Base-by-base conservation (phyloP, 2,888 invertebrate genomes). In the Tenthredo distinguenda region DNA sequence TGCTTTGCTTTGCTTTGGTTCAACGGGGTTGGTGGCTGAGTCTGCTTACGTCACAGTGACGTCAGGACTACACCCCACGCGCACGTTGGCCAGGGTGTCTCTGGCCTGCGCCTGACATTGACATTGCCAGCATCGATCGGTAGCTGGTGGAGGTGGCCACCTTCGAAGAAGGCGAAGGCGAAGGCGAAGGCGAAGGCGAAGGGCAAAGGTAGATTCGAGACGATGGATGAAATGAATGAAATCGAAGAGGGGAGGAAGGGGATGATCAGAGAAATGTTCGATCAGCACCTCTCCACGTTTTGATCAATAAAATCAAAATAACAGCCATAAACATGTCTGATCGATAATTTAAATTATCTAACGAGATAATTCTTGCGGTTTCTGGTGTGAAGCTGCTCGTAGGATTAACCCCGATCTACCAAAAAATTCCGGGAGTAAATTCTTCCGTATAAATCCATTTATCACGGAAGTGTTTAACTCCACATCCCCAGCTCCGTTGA, bases 101-200 rank as follows among this genome's bases (percentile, higher is more conserved):
- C 77, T 47, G 34, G 18, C 50, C 77, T 55, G 79, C 79, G 79
- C 50, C 79, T 81, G 79, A 81, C 79, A 81, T 81, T 81, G 79
- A 77, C 76, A 77, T 77, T 77, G 85, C 43, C 77, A 65, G 76
- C 62, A 65, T 76, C 85, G 65, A 77, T 47, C 68, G 62, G 18
- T n/a, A 6, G 10, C 72, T 6, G 68, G 68, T 34, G 34, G 65
- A 65, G 3, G 26, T 31, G 10, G 21, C 62, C 4, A 31, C 62
- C 68, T 37, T 37, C 37, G 71, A 58, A 26, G 83, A 83, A 47
- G 68, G 43, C n/a, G 21, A 65, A 55, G 55, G 43, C 43, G 12
- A 83, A 47, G 68, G 43, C n/a, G 21, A 65, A 55, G 55, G 43
- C 43, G 12, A 47, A 47, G 43, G 55, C n/a, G 6, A 55, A 83